A percentile compares a stretch with the other conserved stretches of the same genome.
These are phyloP conservation scores for Ferdinandea cuprea DNA, from an alignment of 2,888 invertebrate species.

Conservation along the genomic window DNA sequence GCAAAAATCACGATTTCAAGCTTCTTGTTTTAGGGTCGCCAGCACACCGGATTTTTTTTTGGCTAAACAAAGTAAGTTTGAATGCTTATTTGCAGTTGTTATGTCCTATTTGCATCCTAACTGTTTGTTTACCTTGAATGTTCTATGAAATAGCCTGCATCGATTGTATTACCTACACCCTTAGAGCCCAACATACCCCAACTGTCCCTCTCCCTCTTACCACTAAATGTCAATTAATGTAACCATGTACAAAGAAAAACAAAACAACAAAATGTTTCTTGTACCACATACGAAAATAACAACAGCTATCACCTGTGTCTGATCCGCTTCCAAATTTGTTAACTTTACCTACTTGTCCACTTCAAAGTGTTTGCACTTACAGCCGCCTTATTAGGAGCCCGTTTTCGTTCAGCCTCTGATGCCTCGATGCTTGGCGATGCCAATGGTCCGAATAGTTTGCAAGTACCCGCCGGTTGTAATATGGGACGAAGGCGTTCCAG, in stretches of 20 bases:
- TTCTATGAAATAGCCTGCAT: too few relatives aligned
- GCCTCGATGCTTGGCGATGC: slow-evolving; percentile 89
- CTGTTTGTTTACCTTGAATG: too few relatives aligned
- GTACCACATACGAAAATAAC: slow-evolving; percentile 30
- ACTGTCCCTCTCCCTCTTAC: background rate
- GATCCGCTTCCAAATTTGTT: slow-evolving; percentile 73
- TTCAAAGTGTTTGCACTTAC: slow-evolving; percentile 84
- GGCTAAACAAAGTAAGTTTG: too few relatives aligned
- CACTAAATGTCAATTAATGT: background rate
- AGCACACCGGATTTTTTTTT: too few relatives aligned
- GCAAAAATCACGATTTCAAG: too few relatives aligned
- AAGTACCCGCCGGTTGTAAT: slow-evolving; percentile 92
- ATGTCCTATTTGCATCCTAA: too few relatives aligned
- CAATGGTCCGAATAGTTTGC: slow-evolving; percentile 90
- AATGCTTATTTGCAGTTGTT: too few relatives aligned
- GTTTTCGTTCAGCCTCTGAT: slow-evolving; percentile 90
- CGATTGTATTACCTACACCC: too few relatives aligned
- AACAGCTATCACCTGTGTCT: slow-evolving; percentile 72
- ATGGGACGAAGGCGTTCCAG: slow-evolving; percentile 96
- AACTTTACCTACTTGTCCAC: slow-evolving; percentile 72
- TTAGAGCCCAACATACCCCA: background rate
- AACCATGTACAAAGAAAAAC: slow-evolving; percentile 3
- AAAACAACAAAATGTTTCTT: slow-evolving; percentile 5
- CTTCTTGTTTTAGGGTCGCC: too few relatives aligned
- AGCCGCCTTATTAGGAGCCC: slow-evolving; percentile 91